Evolutionary conservation across 2,888 invertebrate genomes (phyloP), one percentile per base, ranked within the genome.

Genomic region (Clepsis dumicolana): DNA sequence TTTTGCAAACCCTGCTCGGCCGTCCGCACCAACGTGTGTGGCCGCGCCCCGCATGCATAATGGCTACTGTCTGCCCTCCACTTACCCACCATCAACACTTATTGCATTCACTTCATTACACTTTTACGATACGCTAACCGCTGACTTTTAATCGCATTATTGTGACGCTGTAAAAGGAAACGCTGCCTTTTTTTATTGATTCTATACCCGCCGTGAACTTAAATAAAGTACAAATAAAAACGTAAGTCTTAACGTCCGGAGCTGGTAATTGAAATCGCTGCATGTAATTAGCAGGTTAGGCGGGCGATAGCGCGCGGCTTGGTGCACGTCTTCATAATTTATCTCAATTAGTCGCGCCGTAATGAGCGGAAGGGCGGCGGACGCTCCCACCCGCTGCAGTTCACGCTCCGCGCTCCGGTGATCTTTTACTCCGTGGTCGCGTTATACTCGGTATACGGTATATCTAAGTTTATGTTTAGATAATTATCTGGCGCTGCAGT

Each of bases 311-410:
- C 87, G 84, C 80, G 84, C 85, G 84, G 87, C 85, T 82, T 82
- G 85, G 79, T 85, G 86, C 88, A 86, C 89, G 87, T 91, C 91
- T 91, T 89, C 88, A 89, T 91, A 89, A 90, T 92, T 91, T 90
- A 90, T 92, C 91, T 90, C 91, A 91, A 92, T 92, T 92, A 92
- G 91, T 87, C 86, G 82, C 78, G 77, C 76, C 80, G 81, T 92
- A 92, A 92, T 89, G 89, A 91, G 89, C 87, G 89, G 89, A 90
- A 89, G 90, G 87, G 85, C 82, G 86, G 82, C 82, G 86, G 82
- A 80, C 74, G 80, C 71, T 48, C 16, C 44, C 60, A 25, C 56
- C 63, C 52, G 14, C 53, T 61, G 60, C 66, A 66, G 59, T 53
- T 60, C 61, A 35, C 70, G 60, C 70, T 64, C 57, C 64, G 69